Percentiles rank a stretch among this genome's conserved stretches.
These are phyloP conservation scores for Platysteira castanea DNA, from an alignment of 2,113 vertebrate species.

Conservation along the genomic window DNA sequence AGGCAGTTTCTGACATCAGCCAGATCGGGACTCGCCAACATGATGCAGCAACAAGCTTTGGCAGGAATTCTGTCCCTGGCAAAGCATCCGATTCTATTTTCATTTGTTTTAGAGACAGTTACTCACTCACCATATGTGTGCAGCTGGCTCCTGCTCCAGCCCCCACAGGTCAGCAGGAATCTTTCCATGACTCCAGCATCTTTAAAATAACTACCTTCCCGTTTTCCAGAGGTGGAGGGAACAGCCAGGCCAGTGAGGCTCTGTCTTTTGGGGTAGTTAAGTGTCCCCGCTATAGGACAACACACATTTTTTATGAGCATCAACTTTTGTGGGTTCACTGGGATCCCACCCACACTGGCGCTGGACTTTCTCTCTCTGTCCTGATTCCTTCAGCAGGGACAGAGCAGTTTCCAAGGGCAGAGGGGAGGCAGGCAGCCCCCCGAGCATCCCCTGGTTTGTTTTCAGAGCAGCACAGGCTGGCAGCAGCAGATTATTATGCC, in stretches of 20 bases:
- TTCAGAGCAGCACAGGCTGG: background rate
- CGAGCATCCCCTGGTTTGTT: background rate
- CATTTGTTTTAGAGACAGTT: slow-evolving; percentile 57
- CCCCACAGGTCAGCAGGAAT: background rate
- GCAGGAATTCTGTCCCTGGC: slow-evolving; percentile 46
- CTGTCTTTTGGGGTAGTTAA: background rate
- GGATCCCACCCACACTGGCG: background rate
- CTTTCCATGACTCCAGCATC: background rate
- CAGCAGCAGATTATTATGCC: background rate
- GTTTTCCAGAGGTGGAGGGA: background rate
- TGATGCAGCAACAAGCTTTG: slow-evolving; percentile 60
- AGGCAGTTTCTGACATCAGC: slow-evolving; percentile 43
- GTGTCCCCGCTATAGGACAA: background rate
- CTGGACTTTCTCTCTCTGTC: background rate
- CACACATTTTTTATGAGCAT: background rate
- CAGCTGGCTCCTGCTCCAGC: slow-evolving; percentile 38
- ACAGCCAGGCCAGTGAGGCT: rapidly evolving
- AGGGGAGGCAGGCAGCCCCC: background rate
- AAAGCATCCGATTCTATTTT: background rate
- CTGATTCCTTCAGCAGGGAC: rapidly evolving
- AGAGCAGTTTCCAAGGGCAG: background rate
- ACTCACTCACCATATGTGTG: slow-evolving; percentile 25
- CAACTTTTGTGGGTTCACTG: background rate
- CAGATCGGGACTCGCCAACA: background rate
- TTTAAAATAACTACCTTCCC: background rate